A percentile compares a stretch with the other conserved stretches of the same genome.
phyloP scores from a whole-genome alignment of 2,888 invertebrate species.

The Coecobrya sp. region DNA sequence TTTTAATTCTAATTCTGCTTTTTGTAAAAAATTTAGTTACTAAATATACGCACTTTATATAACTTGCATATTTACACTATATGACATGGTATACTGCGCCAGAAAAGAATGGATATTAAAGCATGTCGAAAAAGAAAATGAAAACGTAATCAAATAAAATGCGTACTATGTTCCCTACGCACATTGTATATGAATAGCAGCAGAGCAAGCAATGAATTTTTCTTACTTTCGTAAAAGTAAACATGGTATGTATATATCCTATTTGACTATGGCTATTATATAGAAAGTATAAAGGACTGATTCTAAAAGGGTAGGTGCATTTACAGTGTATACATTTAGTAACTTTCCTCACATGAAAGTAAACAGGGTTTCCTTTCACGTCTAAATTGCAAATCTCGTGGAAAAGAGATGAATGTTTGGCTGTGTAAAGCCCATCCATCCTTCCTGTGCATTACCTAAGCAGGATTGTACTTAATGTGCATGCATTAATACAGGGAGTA shows the following conservation, averaged over 20 bases:
- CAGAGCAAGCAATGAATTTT: slow-evolving; percentile 8
- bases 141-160: slow-evolving; percentile 46
- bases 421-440: not conserved
- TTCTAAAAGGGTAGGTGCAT: too few relatives aligned
- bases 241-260: not conserved
- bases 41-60: not conserved
- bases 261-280: not conserved
- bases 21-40: not conserved
- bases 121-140: slow-evolving; percentile 4
- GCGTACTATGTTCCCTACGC: not conserved
- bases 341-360: slow-evolving; percentile 1
- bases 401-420: slow-evolving; percentile 37
- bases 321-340: not conserved
- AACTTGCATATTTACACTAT: not conserved
- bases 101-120: not conserved
- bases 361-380: slow-evolving; percentile 51
- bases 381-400: slow-evolving; percentile 56
- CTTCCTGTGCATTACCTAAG: slow-evolving; percentile 14
- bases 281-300: not conserved
- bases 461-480: slow-evolving; percentile 38
- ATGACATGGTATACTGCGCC: not conserved
- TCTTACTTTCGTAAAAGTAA: slow-evolving; percentile 5
- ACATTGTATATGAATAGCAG: not conserved
- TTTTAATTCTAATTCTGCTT: slow-evolving; percentile 4
- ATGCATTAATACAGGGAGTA: slow-evolving; percentile 26